Evolutionary conservation across 2,797 vertebrate species (phyloP).

Genomic region (Peromyscus aztecus): DNA sequence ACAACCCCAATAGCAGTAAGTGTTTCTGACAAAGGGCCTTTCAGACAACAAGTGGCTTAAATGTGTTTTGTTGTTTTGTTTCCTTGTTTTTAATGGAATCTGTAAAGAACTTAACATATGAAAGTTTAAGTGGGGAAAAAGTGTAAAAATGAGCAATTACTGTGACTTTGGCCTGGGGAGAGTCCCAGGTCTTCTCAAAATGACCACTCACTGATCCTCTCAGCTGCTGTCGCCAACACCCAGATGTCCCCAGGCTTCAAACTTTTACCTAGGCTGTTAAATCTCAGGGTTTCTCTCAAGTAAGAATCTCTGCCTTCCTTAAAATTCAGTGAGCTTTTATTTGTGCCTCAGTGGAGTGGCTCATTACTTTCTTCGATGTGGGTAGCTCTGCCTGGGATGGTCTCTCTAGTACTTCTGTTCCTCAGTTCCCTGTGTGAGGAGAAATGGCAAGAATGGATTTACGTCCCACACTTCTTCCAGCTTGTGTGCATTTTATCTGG

Average conservation of each 20-base stretch:
- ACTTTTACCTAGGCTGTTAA: neutral
- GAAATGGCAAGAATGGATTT: neutral
- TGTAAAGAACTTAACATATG: conserved; percentile 2
- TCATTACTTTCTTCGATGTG: neutral
- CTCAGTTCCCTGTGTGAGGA: neutral
- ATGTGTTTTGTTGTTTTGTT: neutral
- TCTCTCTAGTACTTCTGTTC: neutral
- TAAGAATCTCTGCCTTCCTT: neutral
- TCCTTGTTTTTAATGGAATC: neutral
- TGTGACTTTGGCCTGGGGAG: neutral
- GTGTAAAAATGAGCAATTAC: neutral
- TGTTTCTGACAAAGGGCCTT: conserved; percentile 52
- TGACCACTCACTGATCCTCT: neutral
- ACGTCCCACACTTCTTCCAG: neutral
- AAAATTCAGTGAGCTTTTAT: neutral
- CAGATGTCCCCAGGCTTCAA: neutral
- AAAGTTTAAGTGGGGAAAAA: neutral
- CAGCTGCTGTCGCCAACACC: neutral
- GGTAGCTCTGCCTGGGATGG: neutral
- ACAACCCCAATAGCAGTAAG: conserved; percentile 99
- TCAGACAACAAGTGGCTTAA: neutral
- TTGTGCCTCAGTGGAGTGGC: neutral
- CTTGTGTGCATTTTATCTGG: neutral
- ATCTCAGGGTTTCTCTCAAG: neutral
- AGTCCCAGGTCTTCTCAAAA: neutral